Base-by-base conservation (phyloP, 2,797 vertebrate species). In the Neosalanx taihuensis region DNA sequence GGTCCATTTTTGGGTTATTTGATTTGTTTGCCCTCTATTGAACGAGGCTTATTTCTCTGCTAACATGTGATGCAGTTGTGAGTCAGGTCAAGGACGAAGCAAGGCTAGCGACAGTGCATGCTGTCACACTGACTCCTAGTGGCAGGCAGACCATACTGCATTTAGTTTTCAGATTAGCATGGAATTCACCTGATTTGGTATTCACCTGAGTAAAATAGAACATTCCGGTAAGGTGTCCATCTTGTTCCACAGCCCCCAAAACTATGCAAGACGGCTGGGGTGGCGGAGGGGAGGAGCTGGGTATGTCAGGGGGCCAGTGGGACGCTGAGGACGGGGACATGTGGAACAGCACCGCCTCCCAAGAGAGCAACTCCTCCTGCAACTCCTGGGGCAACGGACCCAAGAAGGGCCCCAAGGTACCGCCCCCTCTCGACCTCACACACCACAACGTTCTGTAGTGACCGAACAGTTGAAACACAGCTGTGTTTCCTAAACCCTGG, bases 221-320 rank as follows among this genome's bases (percentile, higher is more conserved):
- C 26, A 31, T 33, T 7, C 15, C 7, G 5, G 23, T 26, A 64
- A 70, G 70, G 65, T 23, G 59, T 69, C 57, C 7, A 1, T 30
- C 71, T 2, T 73, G 1, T 9, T 70, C 35, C 72, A n/a, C 71
- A 74, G 97, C 94, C 88, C 92, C 96, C 74, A 98, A 98, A 95
- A 92, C 97, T 97, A 96, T 97, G 96, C 97, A 97, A 96, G 94
- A 97, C 26, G 92, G 95, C 91, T 98, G 97, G 97, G 96, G 96
- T 88, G 95, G 94, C 73, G 96, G 96, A 51, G 93, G 93, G 71
- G 93, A 97, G 1, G 96, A 99, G 85, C 92, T 97, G 84, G 94
- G 93, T 77, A 64, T 92, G 74, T 90, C 91, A 2, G 83, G 89
- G 12, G 76, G 86, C 68, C 91, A 92, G 71, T 93, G 92, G 81